These are phyloP conservation scores for Oreocharis arfaki DNA, from an alignment of 2,113 vertebrate genomes.

Conservation along the genomic window DNA sequence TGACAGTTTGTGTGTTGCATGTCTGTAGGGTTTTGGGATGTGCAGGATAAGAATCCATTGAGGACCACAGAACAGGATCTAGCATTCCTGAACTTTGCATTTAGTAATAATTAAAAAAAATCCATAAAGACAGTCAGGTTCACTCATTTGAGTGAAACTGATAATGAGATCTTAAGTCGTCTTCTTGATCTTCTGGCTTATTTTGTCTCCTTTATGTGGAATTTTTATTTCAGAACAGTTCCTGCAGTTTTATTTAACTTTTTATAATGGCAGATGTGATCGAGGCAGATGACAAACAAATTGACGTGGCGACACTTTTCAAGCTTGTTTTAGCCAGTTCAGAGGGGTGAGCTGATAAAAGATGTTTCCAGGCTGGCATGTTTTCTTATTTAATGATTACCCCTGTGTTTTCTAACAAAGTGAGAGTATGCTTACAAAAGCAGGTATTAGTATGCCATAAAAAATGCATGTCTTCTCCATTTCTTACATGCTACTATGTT, in stretches of 20 bases:
- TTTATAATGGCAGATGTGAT: background rate
- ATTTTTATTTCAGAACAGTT: background rate
- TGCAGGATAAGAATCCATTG: background rate
- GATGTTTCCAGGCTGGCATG: background rate
- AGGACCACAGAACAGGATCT: background rate
- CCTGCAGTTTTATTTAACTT: background rate
- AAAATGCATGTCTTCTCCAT: background rate
- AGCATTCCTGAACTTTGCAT: background rate
- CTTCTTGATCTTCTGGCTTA: background rate
- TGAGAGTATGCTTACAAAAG: background rate
- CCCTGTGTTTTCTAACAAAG: background rate
- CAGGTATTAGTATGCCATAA: background rate
- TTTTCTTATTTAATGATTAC: background rate
- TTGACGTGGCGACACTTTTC: background rate
- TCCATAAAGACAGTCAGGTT: background rate
- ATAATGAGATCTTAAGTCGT: background rate
- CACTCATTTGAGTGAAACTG: background rate
- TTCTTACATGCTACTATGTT: constrained; percentile 49
- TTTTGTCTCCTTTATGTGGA: background rate
- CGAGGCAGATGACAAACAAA: background rate
- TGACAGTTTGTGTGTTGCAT: background rate
- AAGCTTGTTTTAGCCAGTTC: background rate
- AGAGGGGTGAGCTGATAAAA: background rate
- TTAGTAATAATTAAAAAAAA: background rate
- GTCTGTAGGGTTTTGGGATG: background rate